phyloP scores from a whole-genome alignment of 2,797 vertebrate genomes.

The Dermochelys coriacea region DNA sequence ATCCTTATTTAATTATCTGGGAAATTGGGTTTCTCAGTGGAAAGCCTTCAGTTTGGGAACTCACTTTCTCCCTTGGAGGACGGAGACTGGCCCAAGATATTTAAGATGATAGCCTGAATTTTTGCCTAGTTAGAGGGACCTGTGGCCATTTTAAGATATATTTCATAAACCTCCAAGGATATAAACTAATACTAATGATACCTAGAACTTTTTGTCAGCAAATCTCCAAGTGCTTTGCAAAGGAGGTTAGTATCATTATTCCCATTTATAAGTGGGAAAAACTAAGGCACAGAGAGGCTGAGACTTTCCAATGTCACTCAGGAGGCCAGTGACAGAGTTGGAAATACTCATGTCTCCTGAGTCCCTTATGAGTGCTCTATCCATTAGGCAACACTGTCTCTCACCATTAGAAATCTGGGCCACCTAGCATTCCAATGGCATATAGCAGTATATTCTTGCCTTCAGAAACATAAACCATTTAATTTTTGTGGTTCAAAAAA shows the following conservation, averaged over 20 bases:
- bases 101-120: not conserved
- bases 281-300: not conserved
- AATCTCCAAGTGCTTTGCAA: slow-evolving; percentile 6
- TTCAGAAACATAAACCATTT: not conserved
- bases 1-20: slow-evolving; percentile 6
- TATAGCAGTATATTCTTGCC: not conserved
- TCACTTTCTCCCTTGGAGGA: not conserved
- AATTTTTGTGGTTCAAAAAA: not conserved
- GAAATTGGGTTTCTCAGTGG: not conserved
- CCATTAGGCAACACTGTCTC: not conserved
- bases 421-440: not conserved
- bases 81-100: not conserved
- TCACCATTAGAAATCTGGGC: not conserved
- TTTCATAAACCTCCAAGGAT: not conserved
- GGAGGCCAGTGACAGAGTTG: not conserved
- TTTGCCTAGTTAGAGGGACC: not conserved
- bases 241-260: not conserved
- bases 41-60: not conserved
- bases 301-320: not conserved
- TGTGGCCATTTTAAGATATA: not conserved
- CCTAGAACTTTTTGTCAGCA: not conserved
- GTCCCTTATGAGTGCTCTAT: not conserved
- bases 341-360: not conserved
- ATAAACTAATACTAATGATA: not conserved
- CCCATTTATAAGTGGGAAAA: not conserved